These are phyloP conservation scores for Athalia circularis DNA, from an alignment of 2,888 invertebrate genomes.

Conservation along the genomic window DNA sequence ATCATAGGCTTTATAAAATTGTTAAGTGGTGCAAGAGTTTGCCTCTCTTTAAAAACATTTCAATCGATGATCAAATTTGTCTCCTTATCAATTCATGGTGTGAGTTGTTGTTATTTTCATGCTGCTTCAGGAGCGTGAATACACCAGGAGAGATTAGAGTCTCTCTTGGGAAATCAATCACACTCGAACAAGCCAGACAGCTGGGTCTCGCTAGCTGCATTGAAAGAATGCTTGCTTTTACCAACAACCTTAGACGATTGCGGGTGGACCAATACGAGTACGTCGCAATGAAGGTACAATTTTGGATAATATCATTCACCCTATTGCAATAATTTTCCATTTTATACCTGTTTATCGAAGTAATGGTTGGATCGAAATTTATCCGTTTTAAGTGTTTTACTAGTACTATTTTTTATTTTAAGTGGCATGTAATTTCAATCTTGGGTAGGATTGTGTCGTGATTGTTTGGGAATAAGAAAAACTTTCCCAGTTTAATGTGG, in stretches of 20 bases:
- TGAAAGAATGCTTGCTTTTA: conserved; percentile 95
- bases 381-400: too few relatives aligned
- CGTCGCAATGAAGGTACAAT: conserved; percentile 92
- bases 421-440: too few relatives aligned
- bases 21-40: conserved; percentile 99
- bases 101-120: conserved; percentile 92
- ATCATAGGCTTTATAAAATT: conserved; percentile 96
- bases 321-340: too few relatives aligned
- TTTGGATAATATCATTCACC: neutral
- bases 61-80: conserved; percentile 98
- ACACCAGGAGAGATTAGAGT: conserved; percentile 93
- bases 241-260: conserved; percentile 91
- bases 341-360: too few relatives aligned
- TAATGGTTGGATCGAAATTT: too few relatives aligned
- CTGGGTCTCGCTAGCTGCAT: conserved; percentile 91
- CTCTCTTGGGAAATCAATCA: conserved; percentile 80
- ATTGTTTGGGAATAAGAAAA: too few relatives aligned
- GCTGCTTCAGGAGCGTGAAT: conserved; percentile 94
- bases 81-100: conserved; percentile 98
- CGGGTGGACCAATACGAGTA: conserved; percentile 97
- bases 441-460: too few relatives aligned
- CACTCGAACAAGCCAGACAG: conserved; percentile 81
- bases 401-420: too few relatives aligned
- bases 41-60: conserved; percentile 96
- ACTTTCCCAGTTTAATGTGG: too few relatives aligned